phyloP scores from a whole-genome alignment of 2,888 invertebrate genomes.

The Trissonchulus latispiculum region DNA sequence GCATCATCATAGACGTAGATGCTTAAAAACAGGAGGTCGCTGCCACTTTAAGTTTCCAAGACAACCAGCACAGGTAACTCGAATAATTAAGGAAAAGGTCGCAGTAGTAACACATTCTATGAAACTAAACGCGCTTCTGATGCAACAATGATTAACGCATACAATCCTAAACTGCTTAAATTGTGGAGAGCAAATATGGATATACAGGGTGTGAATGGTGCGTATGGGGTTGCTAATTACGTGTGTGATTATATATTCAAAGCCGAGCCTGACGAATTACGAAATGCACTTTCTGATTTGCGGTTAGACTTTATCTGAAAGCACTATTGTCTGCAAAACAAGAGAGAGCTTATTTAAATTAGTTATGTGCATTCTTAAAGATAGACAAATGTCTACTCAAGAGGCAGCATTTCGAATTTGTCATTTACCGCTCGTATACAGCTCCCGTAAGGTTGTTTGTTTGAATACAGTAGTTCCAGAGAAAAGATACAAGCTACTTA shows the following conservation, averaged over 20 bases:
- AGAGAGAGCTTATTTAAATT: background rate
- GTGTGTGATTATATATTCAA: background rate
- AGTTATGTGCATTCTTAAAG: background rate
- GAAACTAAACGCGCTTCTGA: background rate
- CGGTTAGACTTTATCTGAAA: too few species aligned
- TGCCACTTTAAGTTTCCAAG: constrained; percentile 1
- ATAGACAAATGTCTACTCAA: background rate
- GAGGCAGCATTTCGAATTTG: constrained; percentile 11
- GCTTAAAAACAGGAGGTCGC: background rate
- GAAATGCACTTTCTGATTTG: too few species aligned
- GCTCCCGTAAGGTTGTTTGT: background rate
- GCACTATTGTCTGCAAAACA: too few species aligned
- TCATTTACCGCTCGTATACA: background rate
- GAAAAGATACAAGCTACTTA: background rate
- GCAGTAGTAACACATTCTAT: too few species aligned
- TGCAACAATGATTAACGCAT: background rate
- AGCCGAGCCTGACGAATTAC: background rate
- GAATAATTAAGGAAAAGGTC: background rate
- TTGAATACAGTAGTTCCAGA: background rate
- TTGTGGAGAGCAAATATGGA: background rate
- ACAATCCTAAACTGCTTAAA: background rate
- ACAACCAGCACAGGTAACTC: background rate
- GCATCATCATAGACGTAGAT: background rate
- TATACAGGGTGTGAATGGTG: too few species aligned
- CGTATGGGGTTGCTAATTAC: background rate